These are phyloP conservation scores for Trachelus iudaicus DNA, from an alignment of 2,888 invertebrate species.

Conservation along the genomic window DNA sequence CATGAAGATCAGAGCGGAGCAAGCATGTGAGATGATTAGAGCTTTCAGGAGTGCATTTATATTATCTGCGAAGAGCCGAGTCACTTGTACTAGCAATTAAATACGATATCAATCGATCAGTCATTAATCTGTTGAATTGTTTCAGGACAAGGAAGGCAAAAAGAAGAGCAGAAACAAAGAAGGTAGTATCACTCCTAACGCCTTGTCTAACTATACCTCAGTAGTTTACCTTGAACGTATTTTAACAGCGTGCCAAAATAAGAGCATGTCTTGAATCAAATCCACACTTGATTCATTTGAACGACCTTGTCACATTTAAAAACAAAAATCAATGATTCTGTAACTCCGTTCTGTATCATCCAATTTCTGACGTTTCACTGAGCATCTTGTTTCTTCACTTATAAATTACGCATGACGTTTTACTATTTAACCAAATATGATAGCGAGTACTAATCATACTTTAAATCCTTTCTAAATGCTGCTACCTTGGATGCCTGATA, in stretches of 20 bases:
- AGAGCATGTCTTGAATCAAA: background rate
- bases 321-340: background rate
- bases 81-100: background rate
- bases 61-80: background rate
- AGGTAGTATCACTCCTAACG: conserved; percentile 70
- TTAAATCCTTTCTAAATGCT: conserved; percentile 41
- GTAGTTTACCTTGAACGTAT: background rate
- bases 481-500: conserved; percentile 36
- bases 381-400: background rate
- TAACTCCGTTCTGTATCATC: background rate
- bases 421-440: background rate
- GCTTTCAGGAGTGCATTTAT: background rate
- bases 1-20: background rate
- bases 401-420: background rate
- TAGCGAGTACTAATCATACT: conserved; percentile 25
- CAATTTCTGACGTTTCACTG: background rate
- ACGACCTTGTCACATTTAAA: background rate
- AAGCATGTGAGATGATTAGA: background rate
- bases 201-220: background rate
- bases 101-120: background rate
- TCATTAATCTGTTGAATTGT: conserved; percentile 35
- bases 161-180: conserved; percentile 91
- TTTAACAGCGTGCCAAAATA: background rate
- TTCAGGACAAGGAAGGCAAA: conserved; percentile 86
- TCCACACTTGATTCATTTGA: background rate